Evolutionary conservation across 2,113 vertebrate genomes (phyloP).

Genomic region (Atrichornis clamosus): DNA sequence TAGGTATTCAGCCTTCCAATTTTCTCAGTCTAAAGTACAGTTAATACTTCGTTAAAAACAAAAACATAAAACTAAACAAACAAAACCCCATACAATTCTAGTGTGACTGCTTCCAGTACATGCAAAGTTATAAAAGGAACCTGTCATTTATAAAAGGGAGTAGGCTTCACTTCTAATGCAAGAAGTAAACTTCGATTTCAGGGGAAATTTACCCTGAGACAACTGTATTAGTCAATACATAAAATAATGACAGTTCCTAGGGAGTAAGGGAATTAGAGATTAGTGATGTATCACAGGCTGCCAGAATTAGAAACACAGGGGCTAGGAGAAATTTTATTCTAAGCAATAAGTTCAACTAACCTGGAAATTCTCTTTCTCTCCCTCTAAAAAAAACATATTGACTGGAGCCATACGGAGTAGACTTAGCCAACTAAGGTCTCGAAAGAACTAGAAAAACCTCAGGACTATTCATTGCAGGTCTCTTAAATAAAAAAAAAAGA

Average conservation of each 20-base stretch:
- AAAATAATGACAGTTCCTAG: slow-evolving; percentile 67
- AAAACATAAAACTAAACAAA: not conserved
- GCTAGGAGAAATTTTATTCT: slow-evolving; percentile 43
- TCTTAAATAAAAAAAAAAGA: not conserved
- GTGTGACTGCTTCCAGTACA: not conserved
- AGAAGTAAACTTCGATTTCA: slow-evolving; percentile 65
- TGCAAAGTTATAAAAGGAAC: slow-evolving; percentile 28
- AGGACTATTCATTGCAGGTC: not conserved
- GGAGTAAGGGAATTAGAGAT: slow-evolving; percentile 61
- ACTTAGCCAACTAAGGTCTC: not conserved
- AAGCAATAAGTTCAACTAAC: slow-evolving; percentile 17
- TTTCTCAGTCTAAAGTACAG: not conserved
- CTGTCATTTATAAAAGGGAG: slow-evolving; percentile 37
- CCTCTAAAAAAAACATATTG: not conserved
- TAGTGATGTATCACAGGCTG: slow-evolving; percentile 58
- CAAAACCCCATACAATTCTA: not conserved
- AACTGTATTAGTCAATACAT: slow-evolving; percentile 64
- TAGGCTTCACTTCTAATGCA: slow-evolving; percentile 34
- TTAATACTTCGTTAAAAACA: not conserved
- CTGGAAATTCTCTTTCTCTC: not conserved
- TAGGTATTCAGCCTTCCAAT: not conserved
- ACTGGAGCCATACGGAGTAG: not conserved
- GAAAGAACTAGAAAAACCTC: not conserved
- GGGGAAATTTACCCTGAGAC: slow-evolving; percentile 65
- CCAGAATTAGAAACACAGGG: slow-evolving; percentile 44